Evolutionary conservation across 2,888 invertebrate species (phyloP), one percentile per base, ranked within the genome.

Genomic region (Sisyra nigra): DNA sequence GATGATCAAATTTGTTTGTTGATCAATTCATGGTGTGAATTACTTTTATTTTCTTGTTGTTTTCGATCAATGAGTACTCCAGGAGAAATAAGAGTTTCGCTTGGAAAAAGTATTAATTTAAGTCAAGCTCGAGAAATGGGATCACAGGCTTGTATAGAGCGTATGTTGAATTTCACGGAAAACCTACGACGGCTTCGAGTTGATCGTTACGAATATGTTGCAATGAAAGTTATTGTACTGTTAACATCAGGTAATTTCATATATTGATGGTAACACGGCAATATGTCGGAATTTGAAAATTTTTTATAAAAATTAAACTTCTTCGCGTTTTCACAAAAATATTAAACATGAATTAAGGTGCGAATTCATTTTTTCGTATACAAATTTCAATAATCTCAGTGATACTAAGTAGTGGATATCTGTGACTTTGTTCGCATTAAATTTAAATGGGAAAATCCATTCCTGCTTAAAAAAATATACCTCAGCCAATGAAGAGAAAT

Each of bases 1-100:
- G 96, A 96, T 66, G 96, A 96, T 69, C 96, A 96, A 69, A 96
- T 94, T 56, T 85, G 92, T 57, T 69, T 96, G 57, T 75, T 96
- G 51, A 93, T 96, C 57, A 96, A 96, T 65, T 92, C 94, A 48
- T 96, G 96, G 96, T 93, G 94, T 65, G 91, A 92, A 65, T 67
- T 92, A 53, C 65, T 92, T 51, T 72, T 92, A 48, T 82, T 92
- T 58, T 91, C 91, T 40, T 92, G 91, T 65, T 92, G 92, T 61
- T 94, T 89, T 70, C 83, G 92, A 48, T 94, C 93, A 32, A 83
- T 93, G 62, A 74, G 80, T 49, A 84, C 86, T 41, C 91, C 91
- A 6, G 88, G 89, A 8, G 87, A 91, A 61, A 89, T 92, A 52
- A 71, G 84, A 47, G 81, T 63, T 38, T 73, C 72, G 3, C 58